Base-by-base conservation (phyloP, 2,797 vertebrate species). In the Chrosomus eos region DNA sequence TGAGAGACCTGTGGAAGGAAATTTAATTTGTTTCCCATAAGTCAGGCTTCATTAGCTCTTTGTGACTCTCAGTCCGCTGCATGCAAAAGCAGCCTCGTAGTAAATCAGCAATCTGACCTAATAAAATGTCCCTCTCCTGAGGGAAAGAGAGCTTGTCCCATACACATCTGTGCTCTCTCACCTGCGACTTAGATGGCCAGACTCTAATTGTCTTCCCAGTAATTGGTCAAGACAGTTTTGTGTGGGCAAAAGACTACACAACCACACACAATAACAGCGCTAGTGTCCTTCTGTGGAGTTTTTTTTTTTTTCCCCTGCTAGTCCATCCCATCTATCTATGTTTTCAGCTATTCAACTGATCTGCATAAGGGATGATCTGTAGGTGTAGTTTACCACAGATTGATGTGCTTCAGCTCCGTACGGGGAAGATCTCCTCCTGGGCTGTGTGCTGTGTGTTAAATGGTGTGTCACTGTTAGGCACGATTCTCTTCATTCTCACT, bases 31-130 rank as follows among this genome's bases (percentile, higher is more conserved):
- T 89, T 36, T 60, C 88, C 77, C 80, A 84, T 81, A 77, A 87
- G 71, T 90, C 68, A 19, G 78, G 74, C 68, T 83, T 88, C 45
- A 88, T 89, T 89, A 85, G 82, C 89, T 87, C 81, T 86, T 64
- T 74, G 77, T 74, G 84, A 89, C 82, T 87, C 26, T 51, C 40
- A 74, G 45, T 33, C 36, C 43, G 13, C 23, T 73, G 80, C 78
- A 36, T 72, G 45, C 85, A 80, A 76, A 88, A 66, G 80, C 51
- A 72, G 60, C 43, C 48, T 21, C 21, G 7, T 21, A 28, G 60
- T 80, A 77, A 87, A 74, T 85, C 75, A 83, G 83, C 45, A 85
- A 75, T 53, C 82, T 23, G 36, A 76, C 62, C 75, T 48, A 87
- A 76, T 82, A 74, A 87, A 86, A 36, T 77, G 70, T 5, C 45